Evolutionary conservation across 2,888 invertebrate genomes (phyloP), one percentile per base, ranked within the genome.

Genomic region (Dryocosmus kuriphilus): DNA sequence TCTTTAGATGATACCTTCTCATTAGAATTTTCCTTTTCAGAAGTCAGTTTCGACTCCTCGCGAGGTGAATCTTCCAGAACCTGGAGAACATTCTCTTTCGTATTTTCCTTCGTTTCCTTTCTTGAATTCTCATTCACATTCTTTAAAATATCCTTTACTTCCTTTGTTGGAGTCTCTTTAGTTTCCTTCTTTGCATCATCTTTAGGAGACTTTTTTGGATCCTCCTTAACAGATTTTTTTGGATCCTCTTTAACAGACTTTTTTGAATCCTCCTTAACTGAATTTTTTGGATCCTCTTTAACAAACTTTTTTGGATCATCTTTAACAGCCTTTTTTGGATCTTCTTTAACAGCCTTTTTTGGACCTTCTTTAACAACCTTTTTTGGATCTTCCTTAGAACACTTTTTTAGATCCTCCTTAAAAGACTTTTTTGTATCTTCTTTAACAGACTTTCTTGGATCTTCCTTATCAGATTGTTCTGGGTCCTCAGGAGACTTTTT

Each of bases 171-270:
- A 60, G 65, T 27, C 22, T 79, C 61, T 22, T 60, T 55, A 16
- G 61, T 55, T 35, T 78, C 74, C 62, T 24, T 32, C 61, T 38
- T 71, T 30, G 16, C 67, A 71, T 46, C 81, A 74, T 41, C 82
- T 83, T 67, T 61, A 46, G 9, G 0, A 7, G 27, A 9, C 24
- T 60, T 60, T 30, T 75, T 61, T 11, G 14, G 84, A 73, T 88
- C 88, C 41, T 91, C 90, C 62, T 90, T 89, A 19, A 90, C 90
- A 76, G 84, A 55, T 32, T 92, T 90, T 80, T 91, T 57, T 11
- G 30, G 1, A 1, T 38, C 32, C 19, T 75, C 77, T 32, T 22
- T 14, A 57, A 27, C 3, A 46, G 6, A 0, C 16, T 41, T 41
- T 41, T 41, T 41, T 41, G 16, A 5, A 41, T 41, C 41, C 1